phyloP scores from a whole-genome alignment of 2,113 vertebrate genomes.

The Noturus placidus region DNA sequence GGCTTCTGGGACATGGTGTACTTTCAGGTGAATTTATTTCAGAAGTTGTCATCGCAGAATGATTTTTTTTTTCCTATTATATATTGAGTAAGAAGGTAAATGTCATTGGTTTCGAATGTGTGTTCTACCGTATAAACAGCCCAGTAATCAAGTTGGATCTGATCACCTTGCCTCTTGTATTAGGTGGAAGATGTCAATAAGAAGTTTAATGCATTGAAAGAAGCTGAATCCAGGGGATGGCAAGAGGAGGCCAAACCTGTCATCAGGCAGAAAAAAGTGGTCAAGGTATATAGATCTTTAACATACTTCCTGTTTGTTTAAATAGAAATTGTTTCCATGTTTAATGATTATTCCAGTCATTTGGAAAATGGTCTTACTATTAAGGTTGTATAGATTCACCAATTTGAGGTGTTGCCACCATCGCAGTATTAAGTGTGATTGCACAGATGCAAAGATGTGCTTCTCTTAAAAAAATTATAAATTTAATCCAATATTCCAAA shows the following conservation, averaged over 20 bases:
- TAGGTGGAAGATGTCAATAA: slow-evolving; percentile 86
- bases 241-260: slow-evolving; percentile 64
- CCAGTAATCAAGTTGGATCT: not conserved
- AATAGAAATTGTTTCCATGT: not conserved
- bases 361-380: not conserved
- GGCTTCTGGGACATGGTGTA: slow-evolving; percentile 99
- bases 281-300: slow-evolving; percentile 72
- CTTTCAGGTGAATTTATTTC: slow-evolving; percentile 61
- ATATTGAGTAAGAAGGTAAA: not conserved
- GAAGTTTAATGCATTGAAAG: slow-evolving; percentile 83
- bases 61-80: not conserved
- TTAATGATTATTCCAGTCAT: not conserved
- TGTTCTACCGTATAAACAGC: not conserved
- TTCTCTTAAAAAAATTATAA: too few relatives aligned
- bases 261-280: slow-evolving; percentile 62
- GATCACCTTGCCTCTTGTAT: not conserved
- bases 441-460: too few relatives aligned
- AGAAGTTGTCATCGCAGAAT: not conserved
- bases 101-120: not conserved
- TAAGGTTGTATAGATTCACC: not conserved
- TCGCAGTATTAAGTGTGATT: not conserved
- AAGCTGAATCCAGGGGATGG: slow-evolving; percentile 80
- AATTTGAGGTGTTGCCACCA: not conserved
- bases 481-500: not conserved
- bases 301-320: not conserved